Base-by-base conservation (phyloP, 1,140 invertebrate genomes). In the Drosophila guanche region DNA sequence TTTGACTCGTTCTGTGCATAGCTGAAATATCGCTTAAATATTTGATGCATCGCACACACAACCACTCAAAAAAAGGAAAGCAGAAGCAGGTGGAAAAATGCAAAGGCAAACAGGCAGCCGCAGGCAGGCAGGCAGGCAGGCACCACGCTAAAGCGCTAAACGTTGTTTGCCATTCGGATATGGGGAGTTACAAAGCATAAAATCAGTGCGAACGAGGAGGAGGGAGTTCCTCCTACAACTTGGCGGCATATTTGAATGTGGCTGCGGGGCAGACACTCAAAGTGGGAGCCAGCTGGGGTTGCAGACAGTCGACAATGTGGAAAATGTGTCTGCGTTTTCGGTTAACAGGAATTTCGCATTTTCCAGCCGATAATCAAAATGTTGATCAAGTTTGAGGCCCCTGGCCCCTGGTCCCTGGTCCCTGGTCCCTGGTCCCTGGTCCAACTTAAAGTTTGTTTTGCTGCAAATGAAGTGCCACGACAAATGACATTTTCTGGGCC, bases 141-240 rank as follows among this genome's bases (percentile, higher is more conserved):
- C 77, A 88, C 74, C 75, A 74, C 78, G 83, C 83, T 86, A 88
- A 78, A 88, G 83, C 83, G 83, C 83, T 86, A 86, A 86, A 88
- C 84, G 74, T 71, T 88, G 84, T 89, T 88, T 88, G 83, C 83
- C 84, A 67, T 79, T 83, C 78, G 83, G 65, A 83, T 88, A 89
- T 88, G 79, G 84, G 83, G 83, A 79, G 83, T 89, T 88, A 88
- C 89, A 88, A 79, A 89, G 79, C 83, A 88, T 89, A 57, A 88
- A 88, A 88, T 88, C 83, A 88, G 79, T 79, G 83, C 78, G 67
- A 51, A 62, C 53, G 56, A 48, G 59, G 45, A 37, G 41, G 29
- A 42, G 37, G 43, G 41, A 46, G 16, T 27, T 53, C 52, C 16
- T n/a, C n/a, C n/a, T 40, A 78, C 48, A 78, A 83, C 47, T 88